phyloP scores from a whole-genome alignment of 2,797 vertebrate species.

The Pteropus rufus region DNA sequence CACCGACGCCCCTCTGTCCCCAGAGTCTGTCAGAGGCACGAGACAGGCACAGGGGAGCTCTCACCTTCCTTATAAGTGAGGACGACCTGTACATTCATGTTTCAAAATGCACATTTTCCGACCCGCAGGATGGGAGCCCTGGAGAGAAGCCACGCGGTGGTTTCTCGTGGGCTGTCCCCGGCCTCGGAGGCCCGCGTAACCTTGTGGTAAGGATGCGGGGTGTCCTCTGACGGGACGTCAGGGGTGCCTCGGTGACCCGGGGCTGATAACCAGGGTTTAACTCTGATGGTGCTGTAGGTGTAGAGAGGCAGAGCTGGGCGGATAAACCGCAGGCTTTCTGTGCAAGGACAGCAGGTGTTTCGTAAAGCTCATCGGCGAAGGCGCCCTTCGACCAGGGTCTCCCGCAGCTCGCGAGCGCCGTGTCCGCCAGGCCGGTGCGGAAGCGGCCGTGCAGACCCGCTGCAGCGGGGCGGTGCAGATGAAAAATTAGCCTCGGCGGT shows the following conservation, averaged over 20 bases:
- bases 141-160: too few relatives aligned
- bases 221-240: too few relatives aligned
- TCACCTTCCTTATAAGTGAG: background rate
- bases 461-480: background rate
- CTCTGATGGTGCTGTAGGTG: too few relatives aligned
- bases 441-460: too few relatives aligned
- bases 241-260: accelerated
- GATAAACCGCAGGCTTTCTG: background rate
- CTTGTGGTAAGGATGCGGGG: too few relatives aligned
- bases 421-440: accelerated
- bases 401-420: background rate
- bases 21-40: background rate
- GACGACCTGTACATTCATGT: background rate
- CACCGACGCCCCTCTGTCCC: accelerated
- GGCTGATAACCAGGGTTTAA: too few relatives aligned
- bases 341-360: background rate
- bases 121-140: accelerated
- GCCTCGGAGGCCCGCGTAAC: too few relatives aligned
- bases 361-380: background rate
- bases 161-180: too few relatives aligned
- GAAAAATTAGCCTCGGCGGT: background rate
- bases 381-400: background rate
- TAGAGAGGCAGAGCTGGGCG: too few relatives aligned
- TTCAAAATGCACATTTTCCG: background rate
- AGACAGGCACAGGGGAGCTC: background rate